Base-by-base conservation (phyloP, 2,888 invertebrate species). In the Unio delphinus region DNA sequence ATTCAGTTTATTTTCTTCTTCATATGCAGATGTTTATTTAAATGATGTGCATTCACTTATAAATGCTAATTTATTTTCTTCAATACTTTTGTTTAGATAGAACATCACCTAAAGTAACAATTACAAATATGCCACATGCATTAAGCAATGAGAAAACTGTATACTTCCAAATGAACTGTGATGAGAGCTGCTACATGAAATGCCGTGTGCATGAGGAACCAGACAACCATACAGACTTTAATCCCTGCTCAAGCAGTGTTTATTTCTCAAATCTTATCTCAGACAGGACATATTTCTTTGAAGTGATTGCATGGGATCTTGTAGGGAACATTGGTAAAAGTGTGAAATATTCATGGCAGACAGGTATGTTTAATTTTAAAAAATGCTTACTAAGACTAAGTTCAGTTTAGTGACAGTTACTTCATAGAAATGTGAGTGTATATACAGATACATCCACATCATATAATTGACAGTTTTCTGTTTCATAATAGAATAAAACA, bases 81-180 rank as follows among this genome's bases (percentile, higher is more conserved):
- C 11, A 54, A 55, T 45, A 34, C 18, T 45, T 20, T 61, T n/a
- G 34, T 66, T 23, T 56, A 72, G 72, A 72, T 45, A 68, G 64
- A 55, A 72, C 72, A 58, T 55, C 72, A 59, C 72, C 72, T 26
- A 28, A 20, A 23, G 20, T 65, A 0, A 45, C 23, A 15, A 34
- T 72, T 20, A 7, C 30, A 8, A n/a, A 30, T 6, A 68, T 17
- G 17, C 72, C 72, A 55, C 18, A n/a, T 23, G 20, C 4, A 11
- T n/a, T 65, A 18, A 72, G 72, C 23, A 68, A 68, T 17, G n/a
- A 55, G 34, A 20, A 28, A 23, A 17, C 15, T 4, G 60, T 54
- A n/a, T 2, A 15, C 6, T 60, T 70, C 34, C 23, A 58, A 34
- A 67, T 65, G 67, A 34, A 54, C 11, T 70, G 70, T 28, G 11